phyloP scores from a whole-genome alignment of 2,113 vertebrate genomes.

The Sarotherodon lohbergeri region DNA sequence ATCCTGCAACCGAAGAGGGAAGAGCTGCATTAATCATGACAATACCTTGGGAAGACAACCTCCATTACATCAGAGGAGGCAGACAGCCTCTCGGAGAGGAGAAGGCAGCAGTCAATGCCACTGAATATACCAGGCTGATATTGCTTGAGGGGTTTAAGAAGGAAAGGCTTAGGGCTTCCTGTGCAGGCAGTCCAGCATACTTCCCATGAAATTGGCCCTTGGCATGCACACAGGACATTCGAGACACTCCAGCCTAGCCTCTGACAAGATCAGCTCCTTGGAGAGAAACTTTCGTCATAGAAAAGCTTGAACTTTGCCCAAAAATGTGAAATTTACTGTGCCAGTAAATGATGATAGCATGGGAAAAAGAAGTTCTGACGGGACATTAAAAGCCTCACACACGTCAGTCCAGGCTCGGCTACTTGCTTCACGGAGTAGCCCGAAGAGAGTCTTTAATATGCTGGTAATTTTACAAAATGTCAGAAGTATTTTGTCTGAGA shows the following conservation, averaged over 20 bases:
- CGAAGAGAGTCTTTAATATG: not conserved
- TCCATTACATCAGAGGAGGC: constrained; percentile 46
- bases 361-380: not conserved
- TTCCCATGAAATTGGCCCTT: constrained; percentile 42
- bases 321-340: not conserved
- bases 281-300: constrained; percentile 20
- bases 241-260: not conserved
- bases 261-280: constrained; percentile 31
- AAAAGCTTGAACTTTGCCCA: constrained; percentile 17
- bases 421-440: not conserved
- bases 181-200: not conserved
- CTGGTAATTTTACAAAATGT: not conserved
- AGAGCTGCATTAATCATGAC: constrained; percentile 70
- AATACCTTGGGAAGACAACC: constrained; percentile 64
- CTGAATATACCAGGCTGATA: constrained; percentile 22
- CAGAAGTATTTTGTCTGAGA: constrained; percentile 5
- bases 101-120: constrained; percentile 27
- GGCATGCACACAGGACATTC: constrained; percentile 18
- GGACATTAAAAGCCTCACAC: not conserved
- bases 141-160: constrained; percentile 27
- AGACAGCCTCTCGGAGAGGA: constrained; percentile 20
- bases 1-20: constrained; percentile 14
- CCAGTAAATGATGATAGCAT: not conserved
- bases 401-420: not conserved
- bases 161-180: constrained; percentile 44